phyloP scores from a whole-genome alignment of 2,797 vertebrate genomes.

The Propithecus deckenii region DNA sequence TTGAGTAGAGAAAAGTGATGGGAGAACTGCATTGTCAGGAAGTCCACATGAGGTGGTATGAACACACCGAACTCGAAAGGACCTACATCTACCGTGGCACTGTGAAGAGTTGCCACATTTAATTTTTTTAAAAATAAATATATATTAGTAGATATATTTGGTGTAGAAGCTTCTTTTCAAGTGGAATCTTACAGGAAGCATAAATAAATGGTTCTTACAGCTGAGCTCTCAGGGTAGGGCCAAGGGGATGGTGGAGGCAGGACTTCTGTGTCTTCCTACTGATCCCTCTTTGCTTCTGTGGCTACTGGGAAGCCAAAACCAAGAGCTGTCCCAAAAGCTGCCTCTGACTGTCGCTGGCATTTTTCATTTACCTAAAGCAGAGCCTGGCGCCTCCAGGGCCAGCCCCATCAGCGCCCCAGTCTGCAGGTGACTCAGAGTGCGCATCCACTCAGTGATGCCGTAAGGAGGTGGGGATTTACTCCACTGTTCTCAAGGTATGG shows the following conservation, averaged over 20 bases:
- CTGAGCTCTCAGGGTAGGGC: background rate
- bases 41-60: rapidly evolving
- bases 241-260: no score
- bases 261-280: background rate
- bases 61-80: background rate
- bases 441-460: no score
- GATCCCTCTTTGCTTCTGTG: background rate
- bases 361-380: background rate
- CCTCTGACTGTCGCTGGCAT: background rate
- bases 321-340: background rate
- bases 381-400: background rate
- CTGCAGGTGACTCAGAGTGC: background rate
- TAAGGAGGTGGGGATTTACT: background rate
- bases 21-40: background rate
- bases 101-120: background rate
- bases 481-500: background rate
- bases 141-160: background rate
- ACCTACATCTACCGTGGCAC: background rate
- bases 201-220: background rate
- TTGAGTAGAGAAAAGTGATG: background rate
- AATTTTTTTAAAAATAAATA: no score
- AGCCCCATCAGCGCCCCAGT: background rate
- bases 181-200: background rate
- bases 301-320: background rate
- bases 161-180: background rate